Conservation (phyloP, 2,113 vertebrate species). For the Sterrhoptilus dennistouni region DNA sequence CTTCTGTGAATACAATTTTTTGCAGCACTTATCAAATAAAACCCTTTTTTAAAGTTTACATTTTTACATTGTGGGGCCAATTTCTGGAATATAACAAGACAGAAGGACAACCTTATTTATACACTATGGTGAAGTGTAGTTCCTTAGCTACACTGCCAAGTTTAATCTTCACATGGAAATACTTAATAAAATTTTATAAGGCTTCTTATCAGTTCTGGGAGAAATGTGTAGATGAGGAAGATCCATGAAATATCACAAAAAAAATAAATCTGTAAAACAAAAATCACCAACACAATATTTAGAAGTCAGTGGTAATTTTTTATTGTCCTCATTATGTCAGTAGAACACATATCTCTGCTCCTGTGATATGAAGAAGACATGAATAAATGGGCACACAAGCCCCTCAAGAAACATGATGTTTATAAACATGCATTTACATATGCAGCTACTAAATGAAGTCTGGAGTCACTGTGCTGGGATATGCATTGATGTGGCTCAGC, state of each 20-base stretch:
- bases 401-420: not conserved
- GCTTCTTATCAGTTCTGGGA: not conserved
- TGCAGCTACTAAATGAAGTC: not conserved
- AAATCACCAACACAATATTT: not conserved
- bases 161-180: not conserved
- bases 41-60: not conserved
- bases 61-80: not conserved
- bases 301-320: not conserved
- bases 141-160: not conserved
- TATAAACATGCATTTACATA: not conserved
- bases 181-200: not conserved
- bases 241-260: not conserved
- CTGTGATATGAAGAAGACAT: not conserved
- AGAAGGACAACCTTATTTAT: not conserved
- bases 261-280: not conserved
- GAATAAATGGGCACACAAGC: not conserved
- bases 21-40: not conserved
- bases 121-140: fast-evolving
- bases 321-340: not conserved
- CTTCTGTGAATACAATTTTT: not conserved
- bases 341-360: not conserved
- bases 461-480: not conserved
- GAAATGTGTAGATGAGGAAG: not conserved
- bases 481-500: not conserved
- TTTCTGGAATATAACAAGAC: not conserved